phyloP scores from a whole-genome alignment of 2,888 invertebrate genomes.

The Diogma glabrata region DNA sequence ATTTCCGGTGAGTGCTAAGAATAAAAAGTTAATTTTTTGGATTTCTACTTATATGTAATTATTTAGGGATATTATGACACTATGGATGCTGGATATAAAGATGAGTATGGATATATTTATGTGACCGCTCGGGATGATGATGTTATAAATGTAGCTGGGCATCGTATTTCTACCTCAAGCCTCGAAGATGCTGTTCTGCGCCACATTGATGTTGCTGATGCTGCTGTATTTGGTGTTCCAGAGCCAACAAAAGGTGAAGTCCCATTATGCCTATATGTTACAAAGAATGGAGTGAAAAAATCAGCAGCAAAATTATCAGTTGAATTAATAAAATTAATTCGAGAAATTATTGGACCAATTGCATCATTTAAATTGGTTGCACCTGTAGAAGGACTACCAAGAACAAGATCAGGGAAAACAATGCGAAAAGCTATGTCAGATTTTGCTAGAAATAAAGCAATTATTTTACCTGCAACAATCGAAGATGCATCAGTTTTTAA shows the following conservation, averaged over 20 bases:
- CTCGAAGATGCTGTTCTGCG: conserved; percentile 81
- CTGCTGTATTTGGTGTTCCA: conserved; percentile 81
- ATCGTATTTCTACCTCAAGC: conserved; percentile 78
- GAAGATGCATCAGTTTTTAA: conserved; percentile 75
- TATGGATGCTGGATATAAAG: conserved; percentile 86
- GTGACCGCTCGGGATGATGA: conserved; percentile 89
- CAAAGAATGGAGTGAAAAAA: conserved; percentile 38
- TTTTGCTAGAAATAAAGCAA: conserved; percentile 66
- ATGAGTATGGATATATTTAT: conserved; percentile 72
- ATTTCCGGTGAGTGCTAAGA: conserved; percentile 56
- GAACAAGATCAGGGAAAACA: conserved; percentile 69
- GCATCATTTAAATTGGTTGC: conserved; percentile 75
- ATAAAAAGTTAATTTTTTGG: conserved; percentile 2
- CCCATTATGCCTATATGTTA: conserved; percentile 76
- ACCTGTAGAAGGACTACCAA: conserved; percentile 68
- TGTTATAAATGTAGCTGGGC: conserved; percentile 88
- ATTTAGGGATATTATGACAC: conserved; percentile 58
- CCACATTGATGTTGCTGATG: conserved; percentile 77
- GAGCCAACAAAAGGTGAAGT: conserved; percentile 84
- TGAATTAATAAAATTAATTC: conserved; percentile 33
- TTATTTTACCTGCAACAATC: conserved; percentile 73
- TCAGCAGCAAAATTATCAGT: conserved; percentile 29
- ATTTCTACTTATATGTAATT: conserved; percentile 3
- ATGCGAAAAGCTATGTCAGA: conserved; percentile 75
- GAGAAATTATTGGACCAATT: conserved; percentile 51